Base-by-base conservation (phyloP, 2,888 invertebrate species). In the Leptura quadrifasciata region DNA sequence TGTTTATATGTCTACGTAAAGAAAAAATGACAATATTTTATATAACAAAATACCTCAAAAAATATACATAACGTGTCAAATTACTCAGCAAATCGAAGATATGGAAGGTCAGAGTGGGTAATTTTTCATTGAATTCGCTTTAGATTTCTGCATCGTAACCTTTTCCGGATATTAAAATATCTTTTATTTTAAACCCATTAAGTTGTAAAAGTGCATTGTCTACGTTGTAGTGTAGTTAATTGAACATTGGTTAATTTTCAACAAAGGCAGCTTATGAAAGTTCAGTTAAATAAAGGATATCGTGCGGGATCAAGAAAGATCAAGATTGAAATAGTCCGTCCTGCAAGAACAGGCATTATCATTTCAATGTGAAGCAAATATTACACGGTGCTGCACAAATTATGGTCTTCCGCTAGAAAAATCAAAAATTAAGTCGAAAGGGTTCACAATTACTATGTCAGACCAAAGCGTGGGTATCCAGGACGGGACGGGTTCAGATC, bases 361-460 rank as follows among this genome's bases (percentile, higher is more conserved):
- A 79, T 85, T 84, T 87, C 85, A 85, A 76, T 85, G 85, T 84
- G 87, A 86, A 85, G 83, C 86, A 85, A 86, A 87, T 87, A 86
- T 88, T 88, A 87, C 85, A 87, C 86, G 86, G 86, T 85, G 84
- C 82, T 85, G 86, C 85, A 84, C 86, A 88, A 88, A 88, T 88
- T 88, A 88, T 85, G 86, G 86, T 87, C 86, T 88, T 87, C 87
- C 87, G 87, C 84, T 85, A 85, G 84, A 85, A 86, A 86, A 85
- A 86, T 85, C 81, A 85, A 85, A 85, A 86, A 85, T 84, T 81
- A 82, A 80, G 82, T 83, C 80, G 81, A 81, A 85, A 82, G 84
- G 83, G 85, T 84, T 83, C 83, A 84, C 87, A 87, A 88, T 88
- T 88, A 88, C 83, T 79, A 78, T 80, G 87, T 88, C 88, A 87